Evolutionary conservation across 2,888 invertebrate genomes (phyloP).

Genomic region (Eupeodes luniger): DNA sequence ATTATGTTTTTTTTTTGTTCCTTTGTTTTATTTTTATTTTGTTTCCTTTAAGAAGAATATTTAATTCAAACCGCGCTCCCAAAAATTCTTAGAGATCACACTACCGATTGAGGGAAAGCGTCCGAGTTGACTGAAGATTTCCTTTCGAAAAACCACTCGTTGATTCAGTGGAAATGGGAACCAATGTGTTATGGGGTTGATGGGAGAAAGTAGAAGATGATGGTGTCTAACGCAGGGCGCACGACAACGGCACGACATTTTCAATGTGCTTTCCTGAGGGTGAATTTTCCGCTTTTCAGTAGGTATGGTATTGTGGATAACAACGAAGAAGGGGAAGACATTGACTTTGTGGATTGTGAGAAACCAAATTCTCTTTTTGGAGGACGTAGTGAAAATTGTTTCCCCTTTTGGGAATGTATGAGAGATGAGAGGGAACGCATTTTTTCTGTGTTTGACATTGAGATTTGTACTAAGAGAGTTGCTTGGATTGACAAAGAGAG

Average conservation of each 20-base stretch:
- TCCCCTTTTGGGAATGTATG: not conserved
- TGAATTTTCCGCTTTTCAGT: conserved; percentile 31
- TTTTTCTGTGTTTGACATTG: conserved; percentile 31
- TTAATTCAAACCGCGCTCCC: conserved; percentile 7
- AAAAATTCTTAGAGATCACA: conserved; percentile 43
- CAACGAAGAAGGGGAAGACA: conserved; percentile 62
- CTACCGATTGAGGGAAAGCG: conserved; percentile 72
- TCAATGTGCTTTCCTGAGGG: conserved; percentile 47
- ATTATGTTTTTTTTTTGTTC: not conserved
- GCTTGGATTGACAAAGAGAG: not conserved
- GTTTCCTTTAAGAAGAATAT: conserved; percentile 3
- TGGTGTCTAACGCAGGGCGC: conserved; percentile 51
- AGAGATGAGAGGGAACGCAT: not conserved
- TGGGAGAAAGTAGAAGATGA: conserved; percentile 65
- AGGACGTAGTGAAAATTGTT: conserved; percentile 3
- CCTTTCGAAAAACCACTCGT: conserved; percentile 71
- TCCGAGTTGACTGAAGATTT: conserved; percentile 73
- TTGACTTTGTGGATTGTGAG: conserved; percentile 44
- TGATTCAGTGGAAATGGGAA: conserved; percentile 63
- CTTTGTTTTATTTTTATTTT: conserved; percentile 9
- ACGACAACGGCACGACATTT: conserved; percentile 7
- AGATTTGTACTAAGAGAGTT: conserved; percentile 44
- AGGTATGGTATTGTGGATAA: conserved; percentile 35
- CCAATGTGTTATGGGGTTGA: conserved; percentile 28
- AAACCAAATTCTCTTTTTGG: not conserved